Evolutionary conservation across 1,140 invertebrate species (phyloP).

Genomic region (Drosophila dunni): DNA sequence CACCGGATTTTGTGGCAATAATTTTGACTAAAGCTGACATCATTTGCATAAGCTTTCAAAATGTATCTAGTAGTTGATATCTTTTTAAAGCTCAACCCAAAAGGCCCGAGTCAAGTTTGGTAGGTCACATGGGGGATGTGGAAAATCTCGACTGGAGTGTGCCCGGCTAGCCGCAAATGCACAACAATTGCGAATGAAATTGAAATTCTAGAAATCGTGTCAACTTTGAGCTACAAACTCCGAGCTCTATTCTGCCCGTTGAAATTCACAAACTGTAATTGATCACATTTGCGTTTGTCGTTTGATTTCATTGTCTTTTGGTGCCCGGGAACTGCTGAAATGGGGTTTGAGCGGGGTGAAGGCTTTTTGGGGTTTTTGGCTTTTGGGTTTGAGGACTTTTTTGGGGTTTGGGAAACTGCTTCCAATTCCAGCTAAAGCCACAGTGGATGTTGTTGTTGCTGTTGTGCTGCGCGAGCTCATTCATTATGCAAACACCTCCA

Average conservation of each 20-base stretch:
- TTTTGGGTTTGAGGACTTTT: background rate
- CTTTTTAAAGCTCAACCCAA: slow-evolving; percentile 22
- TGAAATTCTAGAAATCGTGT: background rate
- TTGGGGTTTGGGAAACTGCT: background rate
- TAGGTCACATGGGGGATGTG: slow-evolving; percentile 23
- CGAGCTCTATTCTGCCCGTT: slow-evolving; percentile 50
- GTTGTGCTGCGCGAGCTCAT: slow-evolving; percentile 48
- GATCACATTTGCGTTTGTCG: slow-evolving; percentile 77
- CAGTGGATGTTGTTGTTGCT: slow-evolving; percentile 57
- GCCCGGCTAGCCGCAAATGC: slow-evolving; percentile 55
- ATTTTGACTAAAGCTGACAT: slow-evolving; percentile 40
- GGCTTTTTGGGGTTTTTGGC: background rate
- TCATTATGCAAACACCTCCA: slow-evolving; percentile 81
- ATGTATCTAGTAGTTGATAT: background rate
- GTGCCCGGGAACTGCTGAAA: background rate
- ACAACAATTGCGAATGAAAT: slow-evolving; percentile 54
- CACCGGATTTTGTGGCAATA: slow-evolving; percentile 49
- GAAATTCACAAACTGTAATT: slow-evolving; percentile 78
- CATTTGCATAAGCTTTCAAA: slow-evolving; percentile 39
- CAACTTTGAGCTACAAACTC: background rate
- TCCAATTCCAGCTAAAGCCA: slow-evolving; percentile 52
- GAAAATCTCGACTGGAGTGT: slow-evolving; percentile 21
- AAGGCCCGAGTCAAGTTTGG: background rate
- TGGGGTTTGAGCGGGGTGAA: background rate
- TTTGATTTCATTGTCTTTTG: slow-evolving; percentile 79